phyloP scores from a whole-genome alignment of 2,888 invertebrate species.

The Leuctra nigra region DNA sequence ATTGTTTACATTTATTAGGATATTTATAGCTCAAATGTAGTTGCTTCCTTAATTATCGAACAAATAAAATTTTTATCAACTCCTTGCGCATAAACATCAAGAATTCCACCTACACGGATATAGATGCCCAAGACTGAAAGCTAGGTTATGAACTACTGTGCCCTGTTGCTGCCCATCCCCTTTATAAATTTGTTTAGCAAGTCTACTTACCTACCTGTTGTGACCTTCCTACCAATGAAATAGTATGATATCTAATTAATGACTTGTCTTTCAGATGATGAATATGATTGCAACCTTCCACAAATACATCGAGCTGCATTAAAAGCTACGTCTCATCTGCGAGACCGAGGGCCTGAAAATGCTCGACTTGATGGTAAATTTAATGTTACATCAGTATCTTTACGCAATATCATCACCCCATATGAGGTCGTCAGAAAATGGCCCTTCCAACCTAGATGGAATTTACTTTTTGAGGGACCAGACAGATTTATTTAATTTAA shows the following conservation, averaged over 20 bases:
- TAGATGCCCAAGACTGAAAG: not conserved
- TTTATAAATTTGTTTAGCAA: too few species aligned
- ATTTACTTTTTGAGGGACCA: too few species aligned
- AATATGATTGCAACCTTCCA: conserved; percentile 75
- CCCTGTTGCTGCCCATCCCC: too few species aligned
- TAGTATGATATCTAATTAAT: too few species aligned
- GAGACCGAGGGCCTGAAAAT: conserved; percentile 78
- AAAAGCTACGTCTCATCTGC: conserved; percentile 72
- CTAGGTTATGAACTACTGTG: not conserved
- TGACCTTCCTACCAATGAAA: too few species aligned
- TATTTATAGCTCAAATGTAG: not conserved
- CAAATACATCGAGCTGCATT: conserved; percentile 65
- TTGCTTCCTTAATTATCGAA: not conserved
- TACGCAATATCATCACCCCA: not conserved
- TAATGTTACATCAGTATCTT: not conserved
- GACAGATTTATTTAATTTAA: too few species aligned
- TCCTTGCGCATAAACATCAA: not conserved
- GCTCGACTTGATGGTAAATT: conserved; percentile 74
- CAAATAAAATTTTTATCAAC: not conserved
- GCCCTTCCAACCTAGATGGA: too few species aligned
- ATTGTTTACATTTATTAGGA: not conserved
- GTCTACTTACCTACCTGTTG: too few species aligned
- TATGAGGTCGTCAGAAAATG: too few species aligned
- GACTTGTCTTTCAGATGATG: conserved; percentile 31
- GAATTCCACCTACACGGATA: not conserved